Evolutionary conservation across 1,140 invertebrate species (phyloP).

Genomic region (Musca domestica): DNA sequence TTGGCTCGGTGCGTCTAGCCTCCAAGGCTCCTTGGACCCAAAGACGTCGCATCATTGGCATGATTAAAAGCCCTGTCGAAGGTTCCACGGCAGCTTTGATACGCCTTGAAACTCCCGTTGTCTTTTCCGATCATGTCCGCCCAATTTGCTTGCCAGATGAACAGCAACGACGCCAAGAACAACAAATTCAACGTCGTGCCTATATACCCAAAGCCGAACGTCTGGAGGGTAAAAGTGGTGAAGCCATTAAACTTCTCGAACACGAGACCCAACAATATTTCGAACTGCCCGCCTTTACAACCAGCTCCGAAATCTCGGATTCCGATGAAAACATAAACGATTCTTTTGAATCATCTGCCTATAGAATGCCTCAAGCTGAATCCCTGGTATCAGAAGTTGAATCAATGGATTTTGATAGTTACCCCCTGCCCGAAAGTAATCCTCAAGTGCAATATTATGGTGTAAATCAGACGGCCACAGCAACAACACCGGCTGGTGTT

Average conservation of each 20-base stretch:
- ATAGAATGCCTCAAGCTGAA: slow-evolving; percentile 45
- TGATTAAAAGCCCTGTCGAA: slow-evolving; percentile 86
- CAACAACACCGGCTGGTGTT: background rate
- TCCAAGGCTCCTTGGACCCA: slow-evolving; percentile 84
- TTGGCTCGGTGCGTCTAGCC: slow-evolving; percentile 74
- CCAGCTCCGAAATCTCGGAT: background rate
- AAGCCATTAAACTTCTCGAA: slow-evolving; percentile 31
- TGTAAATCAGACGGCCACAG: background rate
- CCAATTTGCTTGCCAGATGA: slow-evolving; percentile 73
- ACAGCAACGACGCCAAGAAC: slow-evolving; percentile 40
- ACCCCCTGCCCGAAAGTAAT: slow-evolving; percentile 43
- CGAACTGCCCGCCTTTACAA: slow-evolving; percentile 36
- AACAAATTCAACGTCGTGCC: slow-evolving; percentile 37
- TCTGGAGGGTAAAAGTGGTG: slow-evolving; percentile 29
- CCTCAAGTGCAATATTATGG: slow-evolving; percentile 47
- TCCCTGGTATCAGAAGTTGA: slow-evolving; percentile 33
- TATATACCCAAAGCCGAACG: slow-evolving; percentile 46
- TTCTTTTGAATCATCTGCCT: slow-evolving; percentile 31
- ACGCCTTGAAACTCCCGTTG: slow-evolving; percentile 73
- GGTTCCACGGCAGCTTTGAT: slow-evolving; percentile 80
- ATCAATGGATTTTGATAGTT: slow-evolving; percentile 27
- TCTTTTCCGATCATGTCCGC: slow-evolving; percentile 77
- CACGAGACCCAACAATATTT: slow-evolving; percentile 51
- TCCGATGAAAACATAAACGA: slow-evolving; percentile 1
- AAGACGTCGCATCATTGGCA: slow-evolving; percentile 74